Evolutionary conservation across 1,140 invertebrate species (phyloP).

Genomic region (Riptortus pedestris): DNA sequence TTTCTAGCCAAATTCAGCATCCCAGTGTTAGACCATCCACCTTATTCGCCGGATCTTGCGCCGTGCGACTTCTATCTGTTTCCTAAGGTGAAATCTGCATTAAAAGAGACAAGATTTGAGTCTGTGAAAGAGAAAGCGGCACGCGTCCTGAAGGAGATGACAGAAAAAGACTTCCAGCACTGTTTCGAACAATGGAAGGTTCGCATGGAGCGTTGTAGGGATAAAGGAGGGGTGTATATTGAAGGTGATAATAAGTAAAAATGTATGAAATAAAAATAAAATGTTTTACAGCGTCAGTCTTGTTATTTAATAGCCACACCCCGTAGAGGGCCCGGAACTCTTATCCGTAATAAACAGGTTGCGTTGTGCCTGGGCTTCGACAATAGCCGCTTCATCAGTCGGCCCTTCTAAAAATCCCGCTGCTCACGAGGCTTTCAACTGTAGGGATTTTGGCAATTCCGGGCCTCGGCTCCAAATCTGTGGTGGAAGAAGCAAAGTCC

Average conservation of each 20-base stretch:
- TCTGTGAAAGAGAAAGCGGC: conserved; percentile 28
- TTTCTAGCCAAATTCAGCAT: conserved; percentile 31
- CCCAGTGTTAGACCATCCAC: conserved; percentile 28
- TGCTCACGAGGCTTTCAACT: no score
- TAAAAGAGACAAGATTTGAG: conserved; percentile 28
- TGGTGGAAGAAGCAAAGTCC: no score
- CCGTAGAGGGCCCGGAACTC: no score
- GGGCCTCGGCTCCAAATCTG: no score
- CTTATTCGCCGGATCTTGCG: conserved; percentile 31
- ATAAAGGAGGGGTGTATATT: conserved; percentile 21
- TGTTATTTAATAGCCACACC: background rate
- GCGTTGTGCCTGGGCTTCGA: no score
- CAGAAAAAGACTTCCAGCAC: conserved; percentile 29
- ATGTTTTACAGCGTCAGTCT: background rate
- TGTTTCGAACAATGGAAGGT: conserved; percentile 31
- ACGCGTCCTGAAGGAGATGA: conserved; percentile 24
- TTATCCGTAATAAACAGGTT: no score
- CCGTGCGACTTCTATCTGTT: conserved; percentile 7
- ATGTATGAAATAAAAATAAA: conserved; percentile 12
- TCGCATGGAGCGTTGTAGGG: conserved; percentile 28
- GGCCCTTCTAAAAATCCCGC: no score
- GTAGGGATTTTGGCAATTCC: no score
- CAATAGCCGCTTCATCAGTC: no score
- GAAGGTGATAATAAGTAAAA: conserved; percentile 19
- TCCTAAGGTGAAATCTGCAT: background rate